Percentiles rank a stretch among this genome's conserved stretches.
phyloP scores from a whole-genome alignment of 2,888 invertebrate genomes.

The Drosophila engyochracea region DNA sequence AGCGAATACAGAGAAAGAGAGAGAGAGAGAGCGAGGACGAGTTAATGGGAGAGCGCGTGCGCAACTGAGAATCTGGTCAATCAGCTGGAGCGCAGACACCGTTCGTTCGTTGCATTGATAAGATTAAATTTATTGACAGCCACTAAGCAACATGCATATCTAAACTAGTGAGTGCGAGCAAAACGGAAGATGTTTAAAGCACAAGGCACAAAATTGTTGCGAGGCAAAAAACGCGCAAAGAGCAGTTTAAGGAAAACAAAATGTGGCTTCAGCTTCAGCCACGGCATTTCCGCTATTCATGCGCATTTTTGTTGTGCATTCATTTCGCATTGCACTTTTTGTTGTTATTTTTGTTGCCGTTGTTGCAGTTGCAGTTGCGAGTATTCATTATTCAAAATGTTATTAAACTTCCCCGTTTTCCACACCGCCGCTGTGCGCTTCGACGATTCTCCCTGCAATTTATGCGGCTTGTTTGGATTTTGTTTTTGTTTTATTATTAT shows the following conservation, averaged over 20 bases:
- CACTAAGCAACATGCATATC: neutral
- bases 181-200: slow-evolving; percentile 49
- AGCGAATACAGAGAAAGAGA: slow-evolving; percentile 6
- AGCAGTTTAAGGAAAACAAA: slow-evolving; percentile 76
- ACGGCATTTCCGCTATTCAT: slow-evolving; percentile 74
- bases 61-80: slow-evolving; percentile 70
- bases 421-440: slow-evolving; percentile 43
- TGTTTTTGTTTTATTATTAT: neutral
- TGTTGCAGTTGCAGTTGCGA: slow-evolving; percentile 33
- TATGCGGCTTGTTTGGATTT: slow-evolving; percentile 26
- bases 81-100: slow-evolving; percentile 41
- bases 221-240: slow-evolving; percentile 40
- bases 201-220: slow-evolving; percentile 34
- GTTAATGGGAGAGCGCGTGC: slow-evolving; percentile 28
- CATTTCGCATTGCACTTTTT: slow-evolving; percentile 60
- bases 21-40: slow-evolving; percentile 6
- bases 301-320: slow-evolving; percentile 66
- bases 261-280: slow-evolving; percentile 56
- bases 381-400: slow-evolving; percentile 71
- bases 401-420: slow-evolving; percentile 78
- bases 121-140: slow-evolving; percentile 47
- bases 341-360: slow-evolving; percentile 31
- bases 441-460: slow-evolving; percentile 58
- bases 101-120: slow-evolving; percentile 41
- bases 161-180: slow-evolving; percentile 5